Base-by-base conservation (phyloP, 2,888 invertebrate species). In the Malthinus seriepunctatus region DNA sequence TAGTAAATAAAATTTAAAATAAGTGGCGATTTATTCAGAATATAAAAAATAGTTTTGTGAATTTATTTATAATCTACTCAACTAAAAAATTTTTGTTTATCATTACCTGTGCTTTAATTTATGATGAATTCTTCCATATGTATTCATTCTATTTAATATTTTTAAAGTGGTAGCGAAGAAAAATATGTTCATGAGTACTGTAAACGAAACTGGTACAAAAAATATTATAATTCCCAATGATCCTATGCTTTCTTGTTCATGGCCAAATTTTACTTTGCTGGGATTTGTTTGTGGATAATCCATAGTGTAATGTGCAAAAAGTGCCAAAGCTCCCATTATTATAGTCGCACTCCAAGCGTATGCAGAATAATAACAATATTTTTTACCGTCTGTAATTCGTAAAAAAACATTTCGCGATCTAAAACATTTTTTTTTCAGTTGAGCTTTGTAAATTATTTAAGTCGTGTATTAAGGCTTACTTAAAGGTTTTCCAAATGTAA, bases 401-500 rank as follows among this genome's bases (percentile, higher is more conserved):
- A 93, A 78, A 70, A 92, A 93, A 3, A 93, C 91, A 76, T 93
- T 93, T 45, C 91, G 82, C 4, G 93, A 92, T 70, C 91, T 88
- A 74, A 45, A 51, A 47, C 7, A 31, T 34, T 35, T 15, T 11
- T 14, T 42, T 34, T 33, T 5, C 5, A 38, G 11, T 11, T 50
- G 5, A 8, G 15, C n/a, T n/a, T 39, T 38, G 10, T 38, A 38
- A 3, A 14, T 39, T 8, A 14, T 15, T 39, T 12, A 14, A 38
- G 8, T 12, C n/a, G n/a, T 23, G 23, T 23, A 23, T 3, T 23
- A 23, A 23, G 23, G 5, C 51, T 23, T 79, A 88, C 88, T 85
- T 88, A 73, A 93, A 93, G 1, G 91, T 93, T 75, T 88, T 91
- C 93, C 93, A 93, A 62, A 93, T 89, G 74, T 93, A 93, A 74